A percentile compares a stretch with the other conserved stretches of the same genome.
Evolutionary conservation across 2,888 invertebrate species (phyloP).

Genomic region (Drosophila pseudotakahashii): DNA sequence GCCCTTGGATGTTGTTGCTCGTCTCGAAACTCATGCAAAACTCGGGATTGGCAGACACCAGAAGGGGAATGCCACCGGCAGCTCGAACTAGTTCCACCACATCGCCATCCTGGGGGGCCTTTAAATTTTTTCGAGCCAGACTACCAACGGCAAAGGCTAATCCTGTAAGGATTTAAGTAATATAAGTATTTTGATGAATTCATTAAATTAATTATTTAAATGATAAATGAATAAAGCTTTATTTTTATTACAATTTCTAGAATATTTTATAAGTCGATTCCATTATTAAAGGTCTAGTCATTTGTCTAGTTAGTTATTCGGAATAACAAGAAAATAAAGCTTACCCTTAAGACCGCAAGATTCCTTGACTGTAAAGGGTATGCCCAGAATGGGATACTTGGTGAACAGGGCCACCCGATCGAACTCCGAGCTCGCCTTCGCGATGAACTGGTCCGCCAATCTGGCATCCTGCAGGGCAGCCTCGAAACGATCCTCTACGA

Average conservation of each 20-base stretch:
- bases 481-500: slow-evolving; percentile 88
- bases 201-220: too few species aligned
- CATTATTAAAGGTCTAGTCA: too few species aligned
- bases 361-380: slow-evolving; percentile 93
- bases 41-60: slow-evolving; percentile 94
- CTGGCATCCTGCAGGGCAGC: slow-evolving; percentile 88
- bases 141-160: slow-evolving; percentile 90
- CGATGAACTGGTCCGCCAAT: slow-evolving; percentile 85
- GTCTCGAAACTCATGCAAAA: slow-evolving; percentile 95
- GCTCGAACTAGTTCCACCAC: slow-evolving; percentile 87
- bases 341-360: slow-evolving; percentile 90
- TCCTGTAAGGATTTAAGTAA: slow-evolving; percentile 84
- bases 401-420: slow-evolving; percentile 75
- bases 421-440: slow-evolving; percentile 61
- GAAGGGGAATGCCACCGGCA: slow-evolving; percentile 93
- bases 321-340: background rate
- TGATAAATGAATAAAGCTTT: too few species aligned
- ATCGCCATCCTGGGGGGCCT: slow-evolving; percentile 88
- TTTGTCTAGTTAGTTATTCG: too few species aligned
- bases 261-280: too few species aligned
- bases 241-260: too few species aligned
- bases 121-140: slow-evolving; percentile 84
- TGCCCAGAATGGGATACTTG: slow-evolving; percentile 90
- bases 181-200: too few species aligned
- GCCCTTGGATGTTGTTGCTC: slow-evolving; percentile 90